Evolutionary conservation across 2,797 vertebrate species (phyloP).

Genomic region (Ceyx erithaca): DNA sequence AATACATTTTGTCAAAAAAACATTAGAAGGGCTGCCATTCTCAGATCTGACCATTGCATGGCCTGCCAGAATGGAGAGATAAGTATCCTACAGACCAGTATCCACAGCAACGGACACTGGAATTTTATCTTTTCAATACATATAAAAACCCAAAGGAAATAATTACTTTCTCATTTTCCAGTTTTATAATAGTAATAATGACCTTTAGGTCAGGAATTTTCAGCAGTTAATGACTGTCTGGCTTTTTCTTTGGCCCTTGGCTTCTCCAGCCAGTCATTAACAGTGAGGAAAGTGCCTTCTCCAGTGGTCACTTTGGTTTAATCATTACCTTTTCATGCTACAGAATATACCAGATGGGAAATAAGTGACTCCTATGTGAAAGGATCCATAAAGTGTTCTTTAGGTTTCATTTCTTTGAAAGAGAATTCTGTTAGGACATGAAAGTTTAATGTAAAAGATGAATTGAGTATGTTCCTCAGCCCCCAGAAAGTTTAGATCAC

Average conservation of each 20-base stretch:
- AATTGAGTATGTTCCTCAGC: neutral
- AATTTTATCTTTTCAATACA: slow-evolving; percentile 76
- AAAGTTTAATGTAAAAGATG: slow-evolving; percentile 26
- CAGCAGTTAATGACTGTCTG: slow-evolving; percentile 70
- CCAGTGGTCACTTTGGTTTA: slow-evolving; percentile 45
- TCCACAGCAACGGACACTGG: slow-evolving; percentile 72
- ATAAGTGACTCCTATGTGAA: slow-evolving; percentile 24
- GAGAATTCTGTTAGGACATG: slow-evolving; percentile 8
- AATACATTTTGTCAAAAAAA: slow-evolving; percentile 19
- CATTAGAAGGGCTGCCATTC: slow-evolving; percentile 41
- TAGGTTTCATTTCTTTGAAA: slow-evolving; percentile 38
- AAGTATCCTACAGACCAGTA: slow-evolving; percentile 63
- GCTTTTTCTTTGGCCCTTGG: slow-evolving; percentile 28
- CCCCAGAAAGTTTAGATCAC: slow-evolving; percentile 19
- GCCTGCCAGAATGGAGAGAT: slow-evolving; percentile 47
- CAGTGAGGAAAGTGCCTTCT: slow-evolving; percentile 45
- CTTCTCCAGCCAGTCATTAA: slow-evolving; percentile 69
- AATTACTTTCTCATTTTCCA: slow-evolving; percentile 77
- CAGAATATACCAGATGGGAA: slow-evolving; percentile 51
- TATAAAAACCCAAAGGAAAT: slow-evolving; percentile 46
- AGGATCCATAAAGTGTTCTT: slow-evolving; percentile 1
- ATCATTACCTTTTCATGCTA: slow-evolving; percentile 29
- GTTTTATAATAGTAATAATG: slow-evolving; percentile 69
- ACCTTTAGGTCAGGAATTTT: slow-evolving; percentile 72
- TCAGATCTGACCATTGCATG: neutral